phyloP scores from a whole-genome alignment of 35 echinoderm and acorn worm species.

The Strongylocentrotus purpuratus region DNA sequence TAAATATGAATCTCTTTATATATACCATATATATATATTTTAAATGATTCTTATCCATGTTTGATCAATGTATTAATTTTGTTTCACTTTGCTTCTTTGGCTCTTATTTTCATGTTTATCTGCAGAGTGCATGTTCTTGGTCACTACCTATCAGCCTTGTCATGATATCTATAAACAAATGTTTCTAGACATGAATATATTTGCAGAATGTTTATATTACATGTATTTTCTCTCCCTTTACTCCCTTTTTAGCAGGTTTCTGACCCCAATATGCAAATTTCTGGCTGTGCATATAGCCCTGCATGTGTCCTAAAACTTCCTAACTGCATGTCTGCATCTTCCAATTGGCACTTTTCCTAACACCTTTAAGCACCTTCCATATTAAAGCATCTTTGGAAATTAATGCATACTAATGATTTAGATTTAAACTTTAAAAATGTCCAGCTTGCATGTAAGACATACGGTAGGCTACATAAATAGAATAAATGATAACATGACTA shows the following conservation, averaged over 20 bases:
- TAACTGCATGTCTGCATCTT: neutral
- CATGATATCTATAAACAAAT: neutral
- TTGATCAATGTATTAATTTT: neutral
- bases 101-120: neutral
- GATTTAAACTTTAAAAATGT: neutral
- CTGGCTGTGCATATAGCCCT: neutral
- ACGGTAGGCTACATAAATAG: neutral
- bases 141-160: neutral
- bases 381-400: neutral
- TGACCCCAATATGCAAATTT: neutral
- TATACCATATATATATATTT: too few relatives aligned
- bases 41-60: neutral
- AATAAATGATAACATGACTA: neutral
- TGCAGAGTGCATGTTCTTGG: neutral
- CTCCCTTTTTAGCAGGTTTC: neutral
- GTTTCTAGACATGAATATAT: neutral
- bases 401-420: slow-evolving; percentile 4
- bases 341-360: neutral
- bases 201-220: neutral
- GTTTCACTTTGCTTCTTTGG: neutral
- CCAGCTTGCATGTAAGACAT: neutral
- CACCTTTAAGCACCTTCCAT: neutral
- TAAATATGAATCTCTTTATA: neutral
- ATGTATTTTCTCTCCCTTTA: neutral
- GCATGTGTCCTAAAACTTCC: neutral